Percentiles rank a stretch among this genome's conserved stretches.
Evolutionary conservation across 2,888 invertebrate species (phyloP).

Genomic region (Pycnomerus fuliginosus): DNA sequence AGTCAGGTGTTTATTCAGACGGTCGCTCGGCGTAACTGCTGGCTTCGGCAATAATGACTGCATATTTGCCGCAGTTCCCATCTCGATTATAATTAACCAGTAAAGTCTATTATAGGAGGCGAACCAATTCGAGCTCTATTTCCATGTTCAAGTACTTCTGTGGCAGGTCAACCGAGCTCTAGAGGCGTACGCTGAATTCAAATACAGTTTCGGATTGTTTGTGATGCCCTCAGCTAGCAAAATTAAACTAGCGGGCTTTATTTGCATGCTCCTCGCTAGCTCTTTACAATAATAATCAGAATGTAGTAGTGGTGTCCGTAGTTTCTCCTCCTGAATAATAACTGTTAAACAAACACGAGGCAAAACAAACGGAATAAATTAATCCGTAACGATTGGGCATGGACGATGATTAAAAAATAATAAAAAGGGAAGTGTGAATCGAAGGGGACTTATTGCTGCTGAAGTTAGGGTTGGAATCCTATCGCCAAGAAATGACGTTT

Average conservation of each 20-base stretch:
- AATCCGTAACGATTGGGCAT: constrained; percentile 33
- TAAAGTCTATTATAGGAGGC: no score
- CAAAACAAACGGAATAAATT: constrained; percentile 43
- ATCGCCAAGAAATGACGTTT: constrained; percentile 14
- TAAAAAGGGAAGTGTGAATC: constrained; percentile 40
- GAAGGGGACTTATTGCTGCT: constrained; percentile 19
- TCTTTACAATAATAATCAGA: no score
- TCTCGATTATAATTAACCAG: constrained; percentile 8
- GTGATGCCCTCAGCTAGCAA: constrained; percentile 31
- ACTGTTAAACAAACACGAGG: constrained; percentile 20
- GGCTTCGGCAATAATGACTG: constrained; percentile 6
- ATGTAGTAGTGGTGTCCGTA: no score
- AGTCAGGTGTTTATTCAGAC: constrained; percentile 16
- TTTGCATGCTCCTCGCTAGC: constrained; percentile 21
- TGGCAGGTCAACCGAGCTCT: constrained; percentile 37
- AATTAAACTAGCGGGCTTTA: constrained; percentile 19
- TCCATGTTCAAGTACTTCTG: constrained; percentile 27
- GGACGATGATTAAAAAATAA: constrained; percentile 45
- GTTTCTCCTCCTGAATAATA: no score
- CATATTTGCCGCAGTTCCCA: constrained; percentile 5
- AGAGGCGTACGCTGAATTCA: constrained; percentile 40
- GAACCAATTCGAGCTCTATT: no score
- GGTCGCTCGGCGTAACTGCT: constrained; percentile 5
- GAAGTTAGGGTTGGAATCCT: constrained; percentile 9
- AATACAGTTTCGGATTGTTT: constrained; percentile 41